Evolutionary conservation across 2,113 vertebrate species (phyloP), one percentile per base, ranked within the genome.

Genomic region (Pithys albifrons): DNA sequence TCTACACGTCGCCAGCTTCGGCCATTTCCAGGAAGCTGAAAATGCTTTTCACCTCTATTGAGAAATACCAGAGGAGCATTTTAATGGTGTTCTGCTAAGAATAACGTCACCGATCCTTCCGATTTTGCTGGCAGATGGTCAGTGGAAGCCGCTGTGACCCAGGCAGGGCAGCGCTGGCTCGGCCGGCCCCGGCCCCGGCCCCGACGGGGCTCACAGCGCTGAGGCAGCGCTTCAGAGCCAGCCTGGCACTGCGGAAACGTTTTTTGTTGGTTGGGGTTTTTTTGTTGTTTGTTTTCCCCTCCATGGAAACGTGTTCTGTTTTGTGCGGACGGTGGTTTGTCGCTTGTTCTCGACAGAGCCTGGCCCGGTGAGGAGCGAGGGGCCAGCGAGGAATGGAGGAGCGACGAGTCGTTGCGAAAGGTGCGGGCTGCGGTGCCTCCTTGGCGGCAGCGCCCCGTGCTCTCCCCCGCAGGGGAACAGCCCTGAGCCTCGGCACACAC

Each of bases 261-360:
- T 72, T 72, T 39, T 73, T 61, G 74, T 78, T 39, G 67, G 78
- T 62, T 89, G 71, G 24, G 71, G 24, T 27, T 51, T 7, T 71
- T 51, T 43, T 71, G 58, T 37, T 61, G 46, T 7, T 72, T n/a
- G 61, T 9, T 71, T 43, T 52, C 33, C 74, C 72, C 39, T 90
- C 91, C 72, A 76, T 93, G 86, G 94, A 84, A 95, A 95, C 85
- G 93, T 97, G 96, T 96, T 88, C 43, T 96, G 95, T 96, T 86
- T 94, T 74, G 91, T 95, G 92, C 72, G 57, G 88, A 92, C 91
- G 75, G 77, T 97, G 75, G 77, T 97, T 96, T 88, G 81, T 94
- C 91, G 92, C 87, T 91, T 82, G 80, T 27, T 94, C 93, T 96
- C 84, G 65, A 94, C 88, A 86, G 54, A 93, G 88, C 71, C 82